A percentile compares a stretch with the other conserved stretches of the same genome.
Conservation (phyloP, 2,888 invertebrate species). For the Drosophila histrio region DNA sequence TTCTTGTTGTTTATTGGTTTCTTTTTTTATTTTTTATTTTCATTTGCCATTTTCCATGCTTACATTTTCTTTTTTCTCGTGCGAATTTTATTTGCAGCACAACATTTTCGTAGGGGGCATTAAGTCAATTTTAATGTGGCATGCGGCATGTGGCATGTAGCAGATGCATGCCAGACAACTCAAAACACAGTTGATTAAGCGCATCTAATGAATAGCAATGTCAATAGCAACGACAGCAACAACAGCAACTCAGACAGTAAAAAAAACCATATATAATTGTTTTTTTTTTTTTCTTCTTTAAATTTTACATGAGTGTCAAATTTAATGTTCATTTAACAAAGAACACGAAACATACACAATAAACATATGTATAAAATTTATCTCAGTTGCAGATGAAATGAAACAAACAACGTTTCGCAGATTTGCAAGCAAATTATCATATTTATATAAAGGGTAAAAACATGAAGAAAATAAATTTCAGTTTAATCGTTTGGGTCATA, state of each 20-base stretch:
- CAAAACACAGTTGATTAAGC: constrained; percentile 42
- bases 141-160: constrained; percentile 12
- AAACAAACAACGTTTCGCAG: background rate
- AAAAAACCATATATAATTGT: no score
- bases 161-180: constrained; percentile 26
- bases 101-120: constrained; percentile 3
- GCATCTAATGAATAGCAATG: constrained; percentile 45
- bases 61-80: background rate
- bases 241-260: background rate
- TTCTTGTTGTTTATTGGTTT: background rate
- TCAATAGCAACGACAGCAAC: background rate
- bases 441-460: background rate
- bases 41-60: constrained; percentile 14
- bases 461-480: background rate
- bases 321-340: constrained; percentile 27
- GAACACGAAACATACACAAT: background rate
- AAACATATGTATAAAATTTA: background rate
- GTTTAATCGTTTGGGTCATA: background rate
- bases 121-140: constrained; percentile 33
- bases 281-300: background rate
- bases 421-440: background rate
- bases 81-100: constrained; percentile 18
- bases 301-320: constrained; percentile 8
- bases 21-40: background rate
- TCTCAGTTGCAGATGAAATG: background rate